These are phyloP conservation scores for Catalaphyllia jardinei DNA, from an alignment of 64 coral and sea anemone genomes.

Conservation along the genomic window DNA sequence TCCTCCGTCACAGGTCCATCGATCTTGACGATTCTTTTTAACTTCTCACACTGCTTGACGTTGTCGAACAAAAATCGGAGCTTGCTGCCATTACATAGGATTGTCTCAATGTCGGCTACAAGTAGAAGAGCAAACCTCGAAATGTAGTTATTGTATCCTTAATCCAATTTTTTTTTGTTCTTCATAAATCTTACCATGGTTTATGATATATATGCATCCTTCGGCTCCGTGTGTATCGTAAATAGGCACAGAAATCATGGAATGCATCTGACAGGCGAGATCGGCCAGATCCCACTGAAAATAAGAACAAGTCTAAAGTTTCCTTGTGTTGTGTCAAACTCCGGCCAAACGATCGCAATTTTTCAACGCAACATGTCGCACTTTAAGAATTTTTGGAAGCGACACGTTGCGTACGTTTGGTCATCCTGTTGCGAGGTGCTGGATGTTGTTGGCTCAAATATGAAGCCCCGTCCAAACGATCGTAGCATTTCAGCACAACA, in stretches of 20 bases:
- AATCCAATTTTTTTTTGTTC: background rate
- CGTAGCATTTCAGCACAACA: too few species aligned
- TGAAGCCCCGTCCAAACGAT: too few species aligned
- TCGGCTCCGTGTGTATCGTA: slow-evolving; percentile 86
- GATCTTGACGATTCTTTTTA: slow-evolving; percentile 81
- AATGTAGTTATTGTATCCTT: background rate
- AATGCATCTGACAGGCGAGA: slow-evolving; percentile 75
- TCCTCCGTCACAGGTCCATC: slow-evolving; percentile 35
- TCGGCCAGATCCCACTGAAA: slow-evolving; percentile 83
- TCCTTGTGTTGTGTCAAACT: too few species aligned
- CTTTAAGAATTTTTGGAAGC: too few species aligned
- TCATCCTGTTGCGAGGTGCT: too few species aligned
- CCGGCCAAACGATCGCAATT: too few species aligned
- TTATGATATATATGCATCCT: slow-evolving; percentile 72
- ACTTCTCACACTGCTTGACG: slow-evolving; percentile 20
- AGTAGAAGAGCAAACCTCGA: background rate
- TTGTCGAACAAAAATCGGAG: slow-evolving; percentile 70
- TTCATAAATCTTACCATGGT: slow-evolving; percentile 59
- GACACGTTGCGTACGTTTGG: too few species aligned
- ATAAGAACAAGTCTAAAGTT: background rate
- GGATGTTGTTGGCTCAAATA: too few species aligned
- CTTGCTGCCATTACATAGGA: slow-evolving; percentile 79
- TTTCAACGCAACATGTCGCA: too few species aligned
- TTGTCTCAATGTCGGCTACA: slow-evolving; percentile 71
- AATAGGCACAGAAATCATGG: slow-evolving; percentile 78